Base-by-base conservation (phyloP, 1,140 invertebrate genomes). In the Heliconius nattereri region DNA sequence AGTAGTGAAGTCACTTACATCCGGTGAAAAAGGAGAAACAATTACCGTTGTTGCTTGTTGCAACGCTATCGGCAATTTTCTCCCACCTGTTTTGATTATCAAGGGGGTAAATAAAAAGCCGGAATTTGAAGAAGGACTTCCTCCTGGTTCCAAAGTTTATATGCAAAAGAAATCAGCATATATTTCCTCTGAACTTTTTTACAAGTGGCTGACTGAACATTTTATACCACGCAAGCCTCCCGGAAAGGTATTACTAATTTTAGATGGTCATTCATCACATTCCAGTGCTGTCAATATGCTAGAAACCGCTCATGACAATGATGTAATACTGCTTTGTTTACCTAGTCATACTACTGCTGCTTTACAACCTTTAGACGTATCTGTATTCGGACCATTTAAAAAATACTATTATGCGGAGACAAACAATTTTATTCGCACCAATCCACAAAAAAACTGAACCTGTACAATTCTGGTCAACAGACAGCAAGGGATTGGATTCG, bases 211-310 rank as follows among this genome's bases (percentile, higher is more conserved):
- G 8, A 85, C 82, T 74, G 84, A 89, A 77, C 85, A 89, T 60
- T 94, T 93, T 83, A 37, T 93, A 49, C 88, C 88, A 11, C 75
- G 72, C 29, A 94, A 94, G 78, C 83, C 83, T 11, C 32, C 49
- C 19, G 90, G 89, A 54, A 92, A 91, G 76, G 86, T 87, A 45
- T 9, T 80, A 76, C 93, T 32, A 75, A 92, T 8, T 85, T 52
- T 35, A 78, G 92, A 95, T 81, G 89, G 92, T 20, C 90, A 94
- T 82, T 81, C 85, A 45, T 91, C 89, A 26, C 91, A 71, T 19
- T 29, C 26, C 1, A 71, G 29, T 71, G 66, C 66, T 32, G n/a
- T 71, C 66, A 32, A 71, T 32, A 71, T 71, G 66, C 26, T 32
- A 29, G 23, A 71, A 71, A 71, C 26, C 32, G 75, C 52, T 54